Percentiles rank a stretch among this genome's conserved stretches.
Conservation (phyloP, 1,140 invertebrate genomes). For the Stenopsyche tienmushanensis region DNA sequence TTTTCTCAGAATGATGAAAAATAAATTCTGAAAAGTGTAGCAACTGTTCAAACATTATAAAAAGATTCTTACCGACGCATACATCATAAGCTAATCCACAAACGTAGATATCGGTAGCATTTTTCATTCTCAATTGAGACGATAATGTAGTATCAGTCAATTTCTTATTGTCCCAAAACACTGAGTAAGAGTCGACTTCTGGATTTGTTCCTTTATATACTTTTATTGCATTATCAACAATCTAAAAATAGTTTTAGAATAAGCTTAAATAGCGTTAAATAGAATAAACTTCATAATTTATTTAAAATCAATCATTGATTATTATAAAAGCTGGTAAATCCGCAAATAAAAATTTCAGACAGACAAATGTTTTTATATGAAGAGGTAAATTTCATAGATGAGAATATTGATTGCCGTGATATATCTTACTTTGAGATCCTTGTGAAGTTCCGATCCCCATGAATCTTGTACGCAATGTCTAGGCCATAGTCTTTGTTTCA, state of each 20-base stretch:
- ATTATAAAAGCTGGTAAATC: neutral
- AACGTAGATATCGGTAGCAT: conserved; percentile 90
- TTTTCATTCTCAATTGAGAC: conserved; percentile 73
- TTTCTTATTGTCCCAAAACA: conserved; percentile 97
- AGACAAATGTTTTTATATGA: neutral
- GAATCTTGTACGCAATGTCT: conserved; percentile 92
- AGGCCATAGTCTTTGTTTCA: conserved; percentile 90
- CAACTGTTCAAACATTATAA: conserved; percentile 6
- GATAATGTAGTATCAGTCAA: conserved; percentile 84
- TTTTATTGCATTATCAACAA: conserved; percentile 73
- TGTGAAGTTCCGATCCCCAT: conserved; percentile 92
- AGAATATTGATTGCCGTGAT: no score
- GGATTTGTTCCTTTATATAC: conserved; percentile 94
- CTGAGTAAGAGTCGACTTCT: conserved; percentile 95
- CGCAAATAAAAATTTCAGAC: neutral
- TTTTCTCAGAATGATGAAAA: no score
- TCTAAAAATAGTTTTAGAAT: conserved; percentile 45
- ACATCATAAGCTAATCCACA: conserved; percentile 96
- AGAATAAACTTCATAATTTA: neutral
- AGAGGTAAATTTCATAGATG: conserved; percentile 2
- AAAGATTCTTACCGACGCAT: conserved; percentile 76
- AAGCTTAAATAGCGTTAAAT: neutral
- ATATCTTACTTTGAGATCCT: conserved; percentile 77
- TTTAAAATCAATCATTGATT: neutral
- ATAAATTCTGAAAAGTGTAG: no score